These are phyloP conservation scores for Neofelis nebulosa DNA, from an alignment of 2,113 vertebrate species.

Conservation along the genomic window DNA sequence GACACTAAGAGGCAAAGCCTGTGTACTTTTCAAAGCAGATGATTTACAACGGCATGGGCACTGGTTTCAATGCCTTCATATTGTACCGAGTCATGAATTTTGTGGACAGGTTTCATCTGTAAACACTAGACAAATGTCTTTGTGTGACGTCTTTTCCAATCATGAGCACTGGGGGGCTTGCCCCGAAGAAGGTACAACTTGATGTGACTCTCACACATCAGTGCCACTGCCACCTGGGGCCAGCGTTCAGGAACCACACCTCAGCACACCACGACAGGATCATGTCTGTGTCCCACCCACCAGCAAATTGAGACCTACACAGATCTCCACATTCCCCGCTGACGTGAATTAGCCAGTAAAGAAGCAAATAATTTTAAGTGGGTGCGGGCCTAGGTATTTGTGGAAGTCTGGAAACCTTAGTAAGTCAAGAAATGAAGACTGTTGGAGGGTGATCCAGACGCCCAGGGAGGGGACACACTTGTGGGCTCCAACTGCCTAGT, in stretches of 20 bases:
- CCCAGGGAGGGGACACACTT: not conserved
- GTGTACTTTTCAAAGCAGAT: not conserved
- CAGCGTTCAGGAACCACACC: not conserved
- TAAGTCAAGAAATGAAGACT: not conserved
- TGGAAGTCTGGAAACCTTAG: not conserved
- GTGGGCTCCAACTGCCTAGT: not conserved
- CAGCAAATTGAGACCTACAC: not conserved
- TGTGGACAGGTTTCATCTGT: not conserved
- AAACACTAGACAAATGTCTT: rapidly evolving
- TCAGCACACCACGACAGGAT: too few relatives aligned
- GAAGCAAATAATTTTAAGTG: not conserved
- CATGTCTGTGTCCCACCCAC: not conserved
- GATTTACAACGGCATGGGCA: not conserved
- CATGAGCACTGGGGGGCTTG: not conserved
- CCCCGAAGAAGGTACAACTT: not conserved
- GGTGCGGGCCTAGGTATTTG: not conserved
- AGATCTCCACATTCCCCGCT: not conserved
- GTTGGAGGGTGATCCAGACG: rapidly evolving
- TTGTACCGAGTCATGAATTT: not conserved
- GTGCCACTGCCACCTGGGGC: not conserved
- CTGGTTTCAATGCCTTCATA: not conserved
- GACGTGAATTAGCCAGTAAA: not conserved
- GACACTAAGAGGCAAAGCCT: not conserved
- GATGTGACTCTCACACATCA: not conserved
- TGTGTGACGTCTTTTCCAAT: rapidly evolving